Base-by-base conservation (phyloP, 53 echinoderm and acorn worm species). In the Temnopleurus reevesii region DNA sequence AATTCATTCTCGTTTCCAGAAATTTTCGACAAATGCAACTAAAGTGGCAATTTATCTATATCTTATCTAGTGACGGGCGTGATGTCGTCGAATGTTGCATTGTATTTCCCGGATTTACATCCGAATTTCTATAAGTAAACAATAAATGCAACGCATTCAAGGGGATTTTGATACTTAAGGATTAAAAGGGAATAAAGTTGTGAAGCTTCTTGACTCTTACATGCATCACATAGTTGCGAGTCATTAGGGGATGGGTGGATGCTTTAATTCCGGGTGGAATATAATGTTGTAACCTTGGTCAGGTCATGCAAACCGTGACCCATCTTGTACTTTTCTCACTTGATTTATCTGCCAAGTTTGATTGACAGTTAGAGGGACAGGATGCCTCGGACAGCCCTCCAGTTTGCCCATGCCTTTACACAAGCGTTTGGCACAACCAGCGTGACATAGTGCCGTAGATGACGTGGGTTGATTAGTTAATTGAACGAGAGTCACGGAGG, bases 391-490 rank as follows among this genome's bases (percentile, higher is more conserved):
- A 21, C 41, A 19, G 2, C 0, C 2, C 9, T 41, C 41, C n/a
- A n/a, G n/a, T n/a, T n/a, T 41, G 49, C 17, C 49, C 53, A 8
- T 13, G 49, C 49, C 49, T 47, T 79, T n/a, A 13, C 5, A 49
- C 47, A 49, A 12, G 79, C 49, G 28, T 79, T 79, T 46, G 27
- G 19, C 18, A 35, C 55, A 56, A 83, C 55, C 56, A 34, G 17
- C 17, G 36, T 54, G 18, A 19, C 55, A 49, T 35, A 49, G 33
- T 83, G 12, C 55, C 19, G 17, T 53, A 83, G 19, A 56, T 54
- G 23, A 55, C 57, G 83, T 83, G 4, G 57, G 56, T 83, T 83
- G 55, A 83, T 83, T 83, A 83, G 83, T 83, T 83, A 83, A 83
- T 83, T 83, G 83, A 83, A 33, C 33, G 28, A 33, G 80, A 83